These are phyloP conservation scores for Onychostoma macrolepis DNA, from an alignment of 2,113 vertebrate genomes.

Conservation along the genomic window DNA sequence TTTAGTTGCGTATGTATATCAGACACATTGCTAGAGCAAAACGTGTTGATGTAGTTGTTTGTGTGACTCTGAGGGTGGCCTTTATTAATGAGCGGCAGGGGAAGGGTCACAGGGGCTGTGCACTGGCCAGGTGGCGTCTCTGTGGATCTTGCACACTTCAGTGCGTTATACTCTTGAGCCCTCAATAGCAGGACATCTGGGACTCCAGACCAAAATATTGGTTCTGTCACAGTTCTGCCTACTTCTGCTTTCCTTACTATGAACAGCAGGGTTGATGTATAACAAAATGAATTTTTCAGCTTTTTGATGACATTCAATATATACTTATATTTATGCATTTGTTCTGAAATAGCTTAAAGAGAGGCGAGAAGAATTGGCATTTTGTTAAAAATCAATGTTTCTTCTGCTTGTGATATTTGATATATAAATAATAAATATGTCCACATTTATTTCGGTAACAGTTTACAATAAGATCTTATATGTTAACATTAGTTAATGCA, in stretches of 20 bases:
- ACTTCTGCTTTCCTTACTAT: background rate
- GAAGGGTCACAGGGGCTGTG: conserved; percentile 16
- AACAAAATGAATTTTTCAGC: background rate
- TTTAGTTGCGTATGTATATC: background rate
- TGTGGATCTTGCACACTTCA: conserved; percentile 30
- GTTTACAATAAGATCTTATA: too few species aligned
- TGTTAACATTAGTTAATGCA: too few species aligned
- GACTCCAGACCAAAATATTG: background rate
- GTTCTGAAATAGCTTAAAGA: background rate
- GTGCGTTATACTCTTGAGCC: conserved; percentile 5
- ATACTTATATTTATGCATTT: background rate
- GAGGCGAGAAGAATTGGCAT: background rate
- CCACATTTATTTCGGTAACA: background rate
- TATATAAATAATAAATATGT: background rate
- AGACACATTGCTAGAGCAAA: background rate
- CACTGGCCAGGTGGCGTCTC: conserved; percentile 39
- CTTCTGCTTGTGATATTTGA: background rate
- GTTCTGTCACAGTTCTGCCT: conserved; percentile 21
- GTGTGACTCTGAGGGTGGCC: background rate
- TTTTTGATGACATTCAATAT: background rate
- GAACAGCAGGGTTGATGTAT: background rate
- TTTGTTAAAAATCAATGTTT: background rate
- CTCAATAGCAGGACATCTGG: conserved; percentile 53
- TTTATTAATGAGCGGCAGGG: conserved; percentile 12
- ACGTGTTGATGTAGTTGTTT: background rate